Evolutionary conservation across 2,113 vertebrate genomes (phyloP).

Genomic region (Aythya baeri): DNA sequence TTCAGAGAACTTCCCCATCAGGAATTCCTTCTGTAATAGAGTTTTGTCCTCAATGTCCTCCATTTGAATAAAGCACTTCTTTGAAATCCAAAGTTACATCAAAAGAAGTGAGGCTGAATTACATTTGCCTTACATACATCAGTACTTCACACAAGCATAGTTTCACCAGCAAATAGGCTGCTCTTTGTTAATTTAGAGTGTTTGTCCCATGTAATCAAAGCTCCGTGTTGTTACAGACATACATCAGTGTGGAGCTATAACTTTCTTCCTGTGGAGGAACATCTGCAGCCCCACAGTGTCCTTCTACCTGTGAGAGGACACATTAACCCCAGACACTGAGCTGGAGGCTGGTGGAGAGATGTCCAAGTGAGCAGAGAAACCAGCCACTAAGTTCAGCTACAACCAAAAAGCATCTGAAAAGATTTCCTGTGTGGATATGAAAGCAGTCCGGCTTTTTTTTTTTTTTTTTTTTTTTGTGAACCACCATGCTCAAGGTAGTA

Average conservation of each 20-base stretch:
- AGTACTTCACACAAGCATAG: background rate
- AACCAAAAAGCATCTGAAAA: background rate
- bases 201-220: background rate
- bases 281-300: background rate
- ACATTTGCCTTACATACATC: accelerated
- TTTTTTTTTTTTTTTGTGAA: background rate
- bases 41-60: background rate
- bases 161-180: background rate
- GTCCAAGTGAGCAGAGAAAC: background rate
- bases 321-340: accelerated
- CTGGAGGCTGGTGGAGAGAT: background rate
- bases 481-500: background rate
- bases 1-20: background rate
- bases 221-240: background rate
- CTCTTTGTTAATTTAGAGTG: accelerated
- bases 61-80: background rate
- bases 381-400: background rate
- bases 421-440: accelerated
- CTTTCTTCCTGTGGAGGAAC: background rate
- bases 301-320: background rate
- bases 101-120: background rate
- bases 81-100: background rate
- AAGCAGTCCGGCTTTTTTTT: background rate
- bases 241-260: background rate
- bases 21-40: background rate